Percentiles rank a stretch among this genome's conserved stretches.
Conservation (phyloP, 2,113 vertebrate genomes). For the Scartelaos histophorus region DNA sequence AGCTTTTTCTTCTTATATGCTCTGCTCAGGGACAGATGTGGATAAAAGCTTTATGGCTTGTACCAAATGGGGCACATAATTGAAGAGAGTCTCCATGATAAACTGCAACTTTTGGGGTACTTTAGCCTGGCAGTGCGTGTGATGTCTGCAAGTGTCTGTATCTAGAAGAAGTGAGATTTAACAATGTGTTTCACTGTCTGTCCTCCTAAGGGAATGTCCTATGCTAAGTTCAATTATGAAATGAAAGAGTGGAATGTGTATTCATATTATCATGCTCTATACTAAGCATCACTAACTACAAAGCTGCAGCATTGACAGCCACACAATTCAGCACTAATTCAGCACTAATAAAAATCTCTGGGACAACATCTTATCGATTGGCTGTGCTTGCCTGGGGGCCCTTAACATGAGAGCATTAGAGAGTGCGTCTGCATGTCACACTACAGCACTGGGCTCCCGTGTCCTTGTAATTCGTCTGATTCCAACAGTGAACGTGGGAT, state of each 20-base stretch:
- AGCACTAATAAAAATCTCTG: constrained; percentile 59
- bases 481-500: constrained; percentile 43
- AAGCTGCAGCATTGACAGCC: constrained; percentile 58
- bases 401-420: constrained; percentile 52
- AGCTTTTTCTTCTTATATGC: constrained; percentile 27
- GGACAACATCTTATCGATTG: constrained; percentile 62
- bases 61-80: constrained; percentile 54
- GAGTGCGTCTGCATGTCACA: constrained; percentile 51
- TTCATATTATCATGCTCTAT: constrained; percentile 52
- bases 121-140: constrained; percentile 27
- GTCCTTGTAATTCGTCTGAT: constrained; percentile 69
- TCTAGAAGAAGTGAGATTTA: constrained; percentile 4
- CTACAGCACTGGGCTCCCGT: constrained; percentile 51
- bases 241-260: constrained; percentile 44
- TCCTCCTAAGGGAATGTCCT: not conserved
- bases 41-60: constrained; percentile 55
- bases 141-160: constrained; percentile 7
- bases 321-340: constrained; percentile 67
- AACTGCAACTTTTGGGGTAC: constrained; percentile 38
- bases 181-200: constrained; percentile 2
- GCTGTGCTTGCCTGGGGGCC: constrained; percentile 43
- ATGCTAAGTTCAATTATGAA: constrained; percentile 41
- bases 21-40: constrained; percentile 53
- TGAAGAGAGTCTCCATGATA: constrained; percentile 53
- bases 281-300: constrained; percentile 37